phyloP scores from a whole-genome alignment of 2,888 invertebrate genomes.

The Xanthorhoe designata region DNA sequence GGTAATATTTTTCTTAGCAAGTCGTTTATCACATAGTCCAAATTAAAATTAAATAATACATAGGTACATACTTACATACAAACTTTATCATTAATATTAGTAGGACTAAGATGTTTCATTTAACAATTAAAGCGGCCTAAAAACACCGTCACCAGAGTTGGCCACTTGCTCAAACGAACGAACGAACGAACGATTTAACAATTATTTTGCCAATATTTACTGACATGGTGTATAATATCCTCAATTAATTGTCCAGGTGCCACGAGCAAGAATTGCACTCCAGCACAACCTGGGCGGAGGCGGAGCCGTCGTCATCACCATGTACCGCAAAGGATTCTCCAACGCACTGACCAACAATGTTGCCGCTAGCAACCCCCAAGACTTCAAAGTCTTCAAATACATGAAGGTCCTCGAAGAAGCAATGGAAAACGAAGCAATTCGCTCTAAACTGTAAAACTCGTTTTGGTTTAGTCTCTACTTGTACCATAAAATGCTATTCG shows the following conservation, averaged over 20 bases:
- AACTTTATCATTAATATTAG: no score
- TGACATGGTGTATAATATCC: no score
- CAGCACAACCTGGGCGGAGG: slow-evolving; percentile 99
- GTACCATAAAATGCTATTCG: slow-evolving; percentile 12
- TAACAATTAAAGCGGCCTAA: no score
- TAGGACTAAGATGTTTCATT: no score
- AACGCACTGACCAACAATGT: slow-evolving; percentile 73
- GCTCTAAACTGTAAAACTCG: slow-evolving; percentile 89
- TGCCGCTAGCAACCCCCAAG: slow-evolving; percentile 81
- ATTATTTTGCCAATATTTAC: no score
- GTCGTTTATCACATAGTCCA: no score
- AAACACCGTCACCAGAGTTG: no score
- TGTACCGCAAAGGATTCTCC: slow-evolving; percentile 96
- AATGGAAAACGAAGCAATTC: slow-evolving; percentile 90
- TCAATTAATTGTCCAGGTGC: slow-evolving; percentile 87
- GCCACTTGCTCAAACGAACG: no score
- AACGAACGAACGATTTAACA: no score
- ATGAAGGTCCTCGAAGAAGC: slow-evolving; percentile 93
- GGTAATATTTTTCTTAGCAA: no score
- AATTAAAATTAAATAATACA: no score
- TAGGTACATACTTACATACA: no score
- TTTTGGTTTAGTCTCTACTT: slow-evolving; percentile 31
- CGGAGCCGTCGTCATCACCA: slow-evolving; percentile 96
- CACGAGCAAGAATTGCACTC: slow-evolving; percentile 92
- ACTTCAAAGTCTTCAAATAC: slow-evolving; percentile 92